A percentile compares a stretch with the other conserved stretches of the same genome.
phyloP scores from a whole-genome alignment of 2,888 invertebrate genomes.

The Polyploca ridens region DNA sequence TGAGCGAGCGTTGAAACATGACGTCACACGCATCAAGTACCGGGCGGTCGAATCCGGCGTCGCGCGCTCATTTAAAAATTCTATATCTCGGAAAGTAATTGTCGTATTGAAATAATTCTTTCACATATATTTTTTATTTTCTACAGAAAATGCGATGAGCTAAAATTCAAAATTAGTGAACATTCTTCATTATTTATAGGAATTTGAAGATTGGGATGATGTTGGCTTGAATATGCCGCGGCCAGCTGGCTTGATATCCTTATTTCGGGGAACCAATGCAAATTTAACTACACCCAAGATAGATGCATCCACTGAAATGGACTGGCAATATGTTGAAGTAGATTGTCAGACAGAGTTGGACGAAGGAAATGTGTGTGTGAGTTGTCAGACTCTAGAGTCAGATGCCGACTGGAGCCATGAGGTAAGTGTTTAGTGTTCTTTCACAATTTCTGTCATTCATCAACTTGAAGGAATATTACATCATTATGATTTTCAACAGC shows the following conservation, averaged over 20 bases:
- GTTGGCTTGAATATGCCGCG: slow-evolving; percentile 94
- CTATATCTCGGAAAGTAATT: no score
- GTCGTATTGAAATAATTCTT: no score
- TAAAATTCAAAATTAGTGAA: no score
- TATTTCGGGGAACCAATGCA: slow-evolving; percentile 85
- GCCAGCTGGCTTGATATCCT: slow-evolving; percentile 89
- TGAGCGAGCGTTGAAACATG: no score
- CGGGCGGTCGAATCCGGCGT: no score
- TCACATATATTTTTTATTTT: no score
- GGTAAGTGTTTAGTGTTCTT: slow-evolving; percentile 42
- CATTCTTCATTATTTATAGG: no score
- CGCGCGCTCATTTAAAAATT: no score
- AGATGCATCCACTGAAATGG: slow-evolving; percentile 78
- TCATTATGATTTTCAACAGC: slow-evolving; percentile 39
- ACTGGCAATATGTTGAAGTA: slow-evolving; percentile 55
- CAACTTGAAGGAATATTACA: not conserved
- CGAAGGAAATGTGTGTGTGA: slow-evolving; percentile 71
- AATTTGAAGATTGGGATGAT: slow-evolving; percentile 97
- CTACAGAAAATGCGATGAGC: no score
- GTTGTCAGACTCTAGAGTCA: slow-evolving; percentile 69
- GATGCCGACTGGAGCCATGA: slow-evolving; percentile 78
- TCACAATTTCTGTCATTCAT: not conserved
- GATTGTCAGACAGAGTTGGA: slow-evolving; percentile 80
- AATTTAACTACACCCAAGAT: slow-evolving; percentile 64
- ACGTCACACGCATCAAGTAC: no score